Base-by-base conservation (phyloP, 1,140 invertebrate genomes). In the Drosophila oshimai region DNA sequence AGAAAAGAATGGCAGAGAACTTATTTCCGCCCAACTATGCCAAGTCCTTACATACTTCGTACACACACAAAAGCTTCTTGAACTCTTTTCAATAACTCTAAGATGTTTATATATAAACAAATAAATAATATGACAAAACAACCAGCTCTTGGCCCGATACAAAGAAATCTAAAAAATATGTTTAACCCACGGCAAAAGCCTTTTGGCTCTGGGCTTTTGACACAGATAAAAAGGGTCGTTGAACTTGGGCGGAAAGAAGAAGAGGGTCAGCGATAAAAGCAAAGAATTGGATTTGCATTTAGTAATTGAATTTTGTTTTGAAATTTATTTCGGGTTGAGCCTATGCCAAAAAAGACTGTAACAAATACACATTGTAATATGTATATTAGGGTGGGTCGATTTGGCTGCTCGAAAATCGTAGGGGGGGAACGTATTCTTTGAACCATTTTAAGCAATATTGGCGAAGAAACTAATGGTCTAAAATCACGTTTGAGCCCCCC, bases 241-340 rank as follows among this genome's bases (percentile, higher is more conserved):
- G 29, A 18, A 17, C 4, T 4, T 17, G 17, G n/a, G 10, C 10
- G 13, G 31, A 15, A 3, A 6, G 9, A 7, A n/a, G 3, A 55
- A 13, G 47, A 17, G 13, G 46, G 37, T 12, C 34, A 54, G 53
- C 54, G 36, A 17, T 18, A 10, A 22, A 41, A 78, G 34, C 49
- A 62, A 81, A 81, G 78, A 44, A 68, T 73, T 62, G 47, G 60
- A 84, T 86, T 84, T 84, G 80, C 80, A 84, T 84, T 84, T 86
- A 49, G 80, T 84, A 84, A 84, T 84, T 84, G 80, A 84, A 84
- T 84, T 86, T 80, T 84, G 80, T 84, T 84, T 79, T 86, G 71
- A 55, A 86, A 86, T 86, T 86, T 84, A 81, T 83, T 81, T 77
- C 31, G 55, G 36, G 33, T 53, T 62, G 13, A 13, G 24, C 53